Base-by-base conservation (phyloP, 2,888 invertebrate genomes). In the Leuctra nigra region DNA sequence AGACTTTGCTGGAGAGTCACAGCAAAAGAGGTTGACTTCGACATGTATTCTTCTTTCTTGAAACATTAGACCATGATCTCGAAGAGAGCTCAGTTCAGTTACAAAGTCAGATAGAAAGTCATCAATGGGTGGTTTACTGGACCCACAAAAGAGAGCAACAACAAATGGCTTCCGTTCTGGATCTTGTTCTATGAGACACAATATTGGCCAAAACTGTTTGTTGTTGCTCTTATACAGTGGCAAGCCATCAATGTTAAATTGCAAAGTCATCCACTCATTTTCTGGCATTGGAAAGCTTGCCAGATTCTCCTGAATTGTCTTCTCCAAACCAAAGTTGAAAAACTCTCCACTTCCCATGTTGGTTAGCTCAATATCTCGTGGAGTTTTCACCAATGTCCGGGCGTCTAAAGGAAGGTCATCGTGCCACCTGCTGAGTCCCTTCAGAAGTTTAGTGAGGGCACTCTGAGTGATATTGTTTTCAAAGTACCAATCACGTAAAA, bases 31-130 rank as follows among this genome's bases (percentile, higher is more conserved):
- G 18, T 18, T 18, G 16, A 50, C 46, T 11, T 46, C 9, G 9
- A 46, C 23, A 2, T 2, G 4, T 7, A 46, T n/a, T 14, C 2
- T 13, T 6, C 2, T 3, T 3, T 11, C 23, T 24, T 46, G 23
- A 46, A 22, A 46, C n/a, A 23, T 6, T 4, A 46, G 11, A 23
- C 46, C 39, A 62, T 44, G 48, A n/a, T 54, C n/a, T 41, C 59
- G 36, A 22, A 64, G 50, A 54, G 29, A 14, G 39, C 18, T 22
- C 23, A 63, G 53, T 53, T 63, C 63, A 33, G 13, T 44, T 14
- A 64, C 52, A 59, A 63, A 64, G 38, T 64, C 53, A 44, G 60
- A 47, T 25, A 63, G 58, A 61, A 58, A 64, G 18, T 54, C 36
- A 36, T 58, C 33, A 20, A 62, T 29, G 25, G 62, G 62, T 41